A percentile compares a stretch with the other conserved stretches of the same genome.
phyloP scores from a whole-genome alignment of 1,140 invertebrate species.

The Aphis gossypii region DNA sequence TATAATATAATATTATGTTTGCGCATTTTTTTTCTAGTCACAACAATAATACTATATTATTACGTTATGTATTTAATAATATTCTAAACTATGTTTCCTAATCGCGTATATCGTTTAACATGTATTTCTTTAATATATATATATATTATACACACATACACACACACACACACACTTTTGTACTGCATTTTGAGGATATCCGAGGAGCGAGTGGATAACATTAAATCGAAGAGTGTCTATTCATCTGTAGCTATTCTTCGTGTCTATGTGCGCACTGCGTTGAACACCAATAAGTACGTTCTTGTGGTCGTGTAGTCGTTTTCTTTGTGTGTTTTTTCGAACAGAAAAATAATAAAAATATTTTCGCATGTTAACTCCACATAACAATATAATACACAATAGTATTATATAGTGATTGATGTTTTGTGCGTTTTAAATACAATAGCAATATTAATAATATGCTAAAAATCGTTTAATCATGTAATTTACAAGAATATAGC shows the following conservation, averaged over 20 bases:
- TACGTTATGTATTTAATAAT: conserved; percentile 18
- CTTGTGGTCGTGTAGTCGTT: conserved; percentile 29
- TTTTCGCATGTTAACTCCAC: background rate
- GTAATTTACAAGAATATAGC: background rate
- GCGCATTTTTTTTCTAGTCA: conserved; percentile 8
- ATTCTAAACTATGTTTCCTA: conserved; percentile 17
- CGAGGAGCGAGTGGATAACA: conserved; percentile 56
- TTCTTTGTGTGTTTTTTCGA: background rate
- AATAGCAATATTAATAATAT: background rate
- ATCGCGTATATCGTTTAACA: background rate
- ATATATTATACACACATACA: background rate
- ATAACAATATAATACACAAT: background rate
- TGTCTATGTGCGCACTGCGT: conserved; percentile 18
- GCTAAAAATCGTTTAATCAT: background rate
- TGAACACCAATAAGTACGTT: conserved; percentile 50
- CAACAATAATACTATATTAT: background rate
- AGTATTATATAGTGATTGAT: background rate
- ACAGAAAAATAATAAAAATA: background rate
- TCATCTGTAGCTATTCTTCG: conserved; percentile 28
- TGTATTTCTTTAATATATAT: background rate
- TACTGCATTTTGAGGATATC: conserved; percentile 37
- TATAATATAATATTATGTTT: background rate
- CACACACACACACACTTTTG: background rate
- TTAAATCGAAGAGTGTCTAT: conserved; percentile 52
- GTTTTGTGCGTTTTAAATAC: background rate